Evolutionary conservation across 2,113 vertebrate species (phyloP), one percentile per base, ranked within the genome.

Genomic region (pig (Sus scrofa)): DNA sequence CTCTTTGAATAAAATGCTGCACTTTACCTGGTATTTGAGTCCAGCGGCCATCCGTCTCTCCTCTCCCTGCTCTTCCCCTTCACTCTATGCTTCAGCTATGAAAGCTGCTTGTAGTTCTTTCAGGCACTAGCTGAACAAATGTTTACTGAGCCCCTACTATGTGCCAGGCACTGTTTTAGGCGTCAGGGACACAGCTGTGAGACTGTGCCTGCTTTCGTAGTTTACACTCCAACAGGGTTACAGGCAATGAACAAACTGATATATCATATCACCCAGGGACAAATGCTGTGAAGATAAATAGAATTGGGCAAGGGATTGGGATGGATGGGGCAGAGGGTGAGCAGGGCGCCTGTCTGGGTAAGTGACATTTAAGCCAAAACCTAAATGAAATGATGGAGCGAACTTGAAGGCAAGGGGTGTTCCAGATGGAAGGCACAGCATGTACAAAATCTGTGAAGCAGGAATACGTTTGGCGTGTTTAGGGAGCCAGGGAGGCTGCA

Each of bases 401-500:
- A 54, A n/a, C 19, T 19, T 22, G 22, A n/a, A n/a, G 4, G 5
- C 37, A 34, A 96, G 12, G 24, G 6, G 15, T 34, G 20, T 12
- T 37, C 54, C 75, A 30, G 54, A 68, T 13, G 32, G 74, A 34
- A 52, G 67, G 26, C 30, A 39, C 32, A 50, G 34, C 14, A 22
- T 3, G 15, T 14, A 56, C 18, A 1, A 82, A 54, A 67, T 22
- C 68, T 32, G 12, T 0, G 30, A 12, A 26, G 91, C 34, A 44
- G 56, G 20, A n/a, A 7, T 0, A 0, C 24, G 86, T 20, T 84
- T 2, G 9, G 74, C 18, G 12, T 16, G 20, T 60, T 67, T 60
- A 2, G 27, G 52, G 77, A 34, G 62, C 26, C n/a, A 2, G 75
- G 62, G 19, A 1, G 10, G 9, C 58, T 58, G 30, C 20, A 50